These are phyloP conservation scores for Tonatia bakeri DNA, from an alignment of 2,113 vertebrate species.

Conservation along the genomic window DNA sequence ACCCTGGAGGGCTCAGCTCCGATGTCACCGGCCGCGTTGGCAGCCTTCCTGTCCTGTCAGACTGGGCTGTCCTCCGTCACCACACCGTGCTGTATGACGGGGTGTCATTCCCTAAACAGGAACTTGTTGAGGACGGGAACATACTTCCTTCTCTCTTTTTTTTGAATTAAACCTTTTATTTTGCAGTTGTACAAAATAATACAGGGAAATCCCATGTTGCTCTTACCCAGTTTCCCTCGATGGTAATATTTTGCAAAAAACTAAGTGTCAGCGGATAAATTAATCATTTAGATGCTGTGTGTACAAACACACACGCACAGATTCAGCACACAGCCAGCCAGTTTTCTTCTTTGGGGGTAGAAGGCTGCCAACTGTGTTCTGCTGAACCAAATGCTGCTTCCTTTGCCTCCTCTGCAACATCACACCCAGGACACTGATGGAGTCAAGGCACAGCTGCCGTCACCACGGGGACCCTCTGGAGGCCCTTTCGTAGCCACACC, in stretches of 20 bases:
- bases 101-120: neutral
- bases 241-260: neutral
- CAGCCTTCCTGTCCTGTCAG: neutral
- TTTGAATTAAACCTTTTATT: neutral
- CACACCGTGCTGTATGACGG: fast-evolving
- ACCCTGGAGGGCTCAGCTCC: neutral
- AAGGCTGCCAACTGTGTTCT: neutral
- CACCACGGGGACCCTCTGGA: fast-evolving
- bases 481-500: neutral
- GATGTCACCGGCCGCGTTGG: fast-evolving
- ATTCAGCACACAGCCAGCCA: neutral
- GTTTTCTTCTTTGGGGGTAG: neutral
- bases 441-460: neutral
- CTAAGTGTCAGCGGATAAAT: neutral
- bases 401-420: neutral
- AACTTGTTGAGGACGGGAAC: neutral
- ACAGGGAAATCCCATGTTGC: neutral
- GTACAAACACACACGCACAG: neutral
- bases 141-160: neutral
- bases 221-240: neutral
- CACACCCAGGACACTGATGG: neutral
- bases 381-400: neutral
- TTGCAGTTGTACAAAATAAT: neutral
- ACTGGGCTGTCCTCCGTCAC: neutral
- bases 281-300: neutral